Evolutionary conservation across 2,113 vertebrate species (phyloP).

Genomic region (Sakesphorus luctuosus): DNA sequence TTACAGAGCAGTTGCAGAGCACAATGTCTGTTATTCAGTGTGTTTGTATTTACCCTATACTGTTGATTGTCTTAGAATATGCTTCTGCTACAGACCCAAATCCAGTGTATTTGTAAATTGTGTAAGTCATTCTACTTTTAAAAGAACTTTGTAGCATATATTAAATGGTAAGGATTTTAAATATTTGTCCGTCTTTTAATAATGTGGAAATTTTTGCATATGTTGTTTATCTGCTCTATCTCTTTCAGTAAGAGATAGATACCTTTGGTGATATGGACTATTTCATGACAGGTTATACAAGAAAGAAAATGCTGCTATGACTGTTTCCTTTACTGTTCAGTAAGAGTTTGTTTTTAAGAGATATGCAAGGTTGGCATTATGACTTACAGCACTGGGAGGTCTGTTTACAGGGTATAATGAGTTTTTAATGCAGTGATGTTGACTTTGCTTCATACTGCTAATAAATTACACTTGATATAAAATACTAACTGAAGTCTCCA

Average conservation of each 20-base stretch:
- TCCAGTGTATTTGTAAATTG: constrained; percentile 75
- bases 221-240: constrained; percentile 65
- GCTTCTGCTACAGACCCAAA: constrained; percentile 66
- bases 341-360: constrained; percentile 47
- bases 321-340: constrained; percentile 42
- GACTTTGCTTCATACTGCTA: constrained; percentile 81
- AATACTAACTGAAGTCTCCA: constrained; percentile 39
- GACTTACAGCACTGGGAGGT: constrained; percentile 59
- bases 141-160: constrained; percentile 81
- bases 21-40: constrained; percentile 81
- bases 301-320: constrained; percentile 39
- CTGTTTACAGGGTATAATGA: constrained; percentile 64
- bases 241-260: constrained; percentile 42
- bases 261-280: not conserved
- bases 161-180: constrained; percentile 74
- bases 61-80: constrained; percentile 71
- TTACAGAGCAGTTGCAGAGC: constrained; percentile 80
- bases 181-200: constrained; percentile 76
- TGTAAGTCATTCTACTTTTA: constrained; percentile 75
- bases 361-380: constrained; percentile 7
- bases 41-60: constrained; percentile 75
- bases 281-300: constrained; percentile 28
- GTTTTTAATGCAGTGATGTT: constrained; percentile 78
- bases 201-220: constrained; percentile 79
- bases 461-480: constrained; percentile 83